phyloP scores from a whole-genome alignment of 2,113 vertebrate species.

The Marmota flaviventris region DNA sequence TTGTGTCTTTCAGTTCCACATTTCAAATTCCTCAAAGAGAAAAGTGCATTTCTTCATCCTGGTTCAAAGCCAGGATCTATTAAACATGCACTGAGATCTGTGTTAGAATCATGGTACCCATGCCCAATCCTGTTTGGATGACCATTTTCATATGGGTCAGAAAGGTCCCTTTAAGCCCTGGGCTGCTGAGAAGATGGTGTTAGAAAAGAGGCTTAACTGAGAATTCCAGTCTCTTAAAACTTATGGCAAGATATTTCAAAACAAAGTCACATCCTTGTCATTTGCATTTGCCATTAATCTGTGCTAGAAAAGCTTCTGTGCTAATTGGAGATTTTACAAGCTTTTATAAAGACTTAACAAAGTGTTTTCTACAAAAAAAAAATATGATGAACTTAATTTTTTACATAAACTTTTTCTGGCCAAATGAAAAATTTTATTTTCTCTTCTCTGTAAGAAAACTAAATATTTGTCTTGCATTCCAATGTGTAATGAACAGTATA shows the following conservation, averaged over 20 bases:
- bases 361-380: slow-evolving; percentile 1
- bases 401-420: not conserved
- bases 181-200: not conserved
- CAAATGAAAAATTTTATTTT: not conserved
- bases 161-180: not conserved
- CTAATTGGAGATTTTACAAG: not conserved
- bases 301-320: not conserved
- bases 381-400: not conserved
- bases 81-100: not conserved
- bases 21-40: not conserved
- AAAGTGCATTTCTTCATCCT: not conserved
- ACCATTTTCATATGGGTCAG: not conserved
- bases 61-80: not conserved
- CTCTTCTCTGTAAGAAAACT: not conserved
- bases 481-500: not conserved
- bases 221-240: not conserved
- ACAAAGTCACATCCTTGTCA: not conserved
- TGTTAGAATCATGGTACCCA: accelerated
- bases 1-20: not conserved
- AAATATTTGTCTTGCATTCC: not conserved
- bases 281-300: not conserved
- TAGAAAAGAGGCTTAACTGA: not conserved
- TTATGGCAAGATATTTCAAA: not conserved
- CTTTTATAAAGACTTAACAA: not conserved
- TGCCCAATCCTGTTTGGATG: not conserved